These are phyloP conservation scores for Lates japonicus DNA, from an alignment of 2,797 vertebrate species.

Conservation along the genomic window DNA sequence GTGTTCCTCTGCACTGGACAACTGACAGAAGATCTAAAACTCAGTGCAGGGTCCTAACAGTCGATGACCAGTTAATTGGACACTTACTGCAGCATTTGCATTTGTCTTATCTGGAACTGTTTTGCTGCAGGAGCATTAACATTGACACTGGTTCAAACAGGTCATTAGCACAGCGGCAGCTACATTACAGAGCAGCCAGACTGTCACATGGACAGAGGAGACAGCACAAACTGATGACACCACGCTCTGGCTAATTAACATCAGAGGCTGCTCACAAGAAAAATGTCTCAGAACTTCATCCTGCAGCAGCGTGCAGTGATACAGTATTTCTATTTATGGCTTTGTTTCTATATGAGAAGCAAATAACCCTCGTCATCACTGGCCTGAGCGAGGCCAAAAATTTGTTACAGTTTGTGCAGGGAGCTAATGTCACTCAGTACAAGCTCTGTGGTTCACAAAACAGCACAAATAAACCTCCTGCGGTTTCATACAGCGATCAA, in stretches of 20 bases:
- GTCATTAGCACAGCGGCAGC: constrained; percentile 44
- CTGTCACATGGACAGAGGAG: constrained; percentile 7
- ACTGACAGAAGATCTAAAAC: not conserved
- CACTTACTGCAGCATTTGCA: constrained; percentile 46
- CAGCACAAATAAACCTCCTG: not conserved
- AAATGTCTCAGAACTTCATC: constrained; percentile 30
- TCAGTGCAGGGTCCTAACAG: not conserved
- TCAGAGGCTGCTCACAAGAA: not conserved
- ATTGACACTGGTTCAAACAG: constrained; percentile 63
- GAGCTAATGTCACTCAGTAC: not conserved
- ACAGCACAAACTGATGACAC: constrained; percentile 4
- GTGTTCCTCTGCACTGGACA: not conserved
- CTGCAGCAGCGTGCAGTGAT: not conserved
- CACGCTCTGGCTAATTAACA: constrained; percentile 9
- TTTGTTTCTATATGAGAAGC: not conserved
- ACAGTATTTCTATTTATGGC: not conserved
- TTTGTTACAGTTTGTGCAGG: not conserved
- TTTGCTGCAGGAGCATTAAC: constrained; percentile 54
- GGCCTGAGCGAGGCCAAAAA: not conserved
- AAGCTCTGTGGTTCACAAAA: not conserved
- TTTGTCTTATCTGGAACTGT: constrained; percentile 55
- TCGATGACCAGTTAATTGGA: constrained; percentile 19
- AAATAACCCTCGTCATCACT: not conserved
- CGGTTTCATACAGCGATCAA: not conserved
- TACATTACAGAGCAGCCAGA: constrained; percentile 5